Conservation (phyloP, 2,113 vertebrate species). For the Myocastor coypus region DNA sequence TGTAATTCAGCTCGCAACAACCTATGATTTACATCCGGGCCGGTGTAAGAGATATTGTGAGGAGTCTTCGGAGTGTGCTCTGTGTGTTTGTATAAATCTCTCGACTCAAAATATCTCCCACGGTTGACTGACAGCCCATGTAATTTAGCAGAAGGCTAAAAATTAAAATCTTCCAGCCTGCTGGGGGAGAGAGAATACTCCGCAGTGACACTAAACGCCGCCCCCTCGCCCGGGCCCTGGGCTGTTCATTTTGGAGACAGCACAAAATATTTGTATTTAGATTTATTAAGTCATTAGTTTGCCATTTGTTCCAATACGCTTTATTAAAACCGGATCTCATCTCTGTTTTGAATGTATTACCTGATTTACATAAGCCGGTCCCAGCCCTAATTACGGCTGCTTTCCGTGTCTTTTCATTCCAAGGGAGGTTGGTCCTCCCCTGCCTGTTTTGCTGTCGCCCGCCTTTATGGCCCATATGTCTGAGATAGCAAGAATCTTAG, state of each 20-base stretch:
- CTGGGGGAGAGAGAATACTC: constrained; percentile 61
- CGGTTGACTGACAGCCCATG: constrained; percentile 83
- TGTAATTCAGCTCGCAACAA: constrained; percentile 48
- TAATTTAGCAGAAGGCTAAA: constrained; percentile 82
- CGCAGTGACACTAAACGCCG: neutral
- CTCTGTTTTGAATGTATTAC: constrained; percentile 83
- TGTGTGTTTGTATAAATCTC: constrained; percentile 84
- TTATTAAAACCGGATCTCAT: constrained; percentile 83
- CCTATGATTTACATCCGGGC: constrained; percentile 80
- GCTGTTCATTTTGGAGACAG: constrained; percentile 64
- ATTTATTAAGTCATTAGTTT: constrained; percentile 85
- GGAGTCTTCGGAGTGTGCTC: constrained; percentile 76
- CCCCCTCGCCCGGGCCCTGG: constrained; percentile 70
- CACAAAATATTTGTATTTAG: constrained; percentile 81
- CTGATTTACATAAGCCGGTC: constrained; percentile 76
- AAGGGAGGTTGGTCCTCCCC: constrained; percentile 67
- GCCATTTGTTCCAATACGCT: constrained; percentile 82
- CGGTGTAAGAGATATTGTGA: constrained; percentile 73
- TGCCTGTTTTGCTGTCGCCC: constrained; percentile 77
- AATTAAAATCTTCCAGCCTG: constrained; percentile 75
- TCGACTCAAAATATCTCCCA: constrained; percentile 81
- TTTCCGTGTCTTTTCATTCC: constrained; percentile 75
- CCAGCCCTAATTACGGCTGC: constrained; percentile 67
- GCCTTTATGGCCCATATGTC: constrained; percentile 84
- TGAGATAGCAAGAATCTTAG: constrained; percentile 79